Base-by-base conservation (phyloP, 2,113 vertebrate genomes). In the Lagopus muta region DNA sequence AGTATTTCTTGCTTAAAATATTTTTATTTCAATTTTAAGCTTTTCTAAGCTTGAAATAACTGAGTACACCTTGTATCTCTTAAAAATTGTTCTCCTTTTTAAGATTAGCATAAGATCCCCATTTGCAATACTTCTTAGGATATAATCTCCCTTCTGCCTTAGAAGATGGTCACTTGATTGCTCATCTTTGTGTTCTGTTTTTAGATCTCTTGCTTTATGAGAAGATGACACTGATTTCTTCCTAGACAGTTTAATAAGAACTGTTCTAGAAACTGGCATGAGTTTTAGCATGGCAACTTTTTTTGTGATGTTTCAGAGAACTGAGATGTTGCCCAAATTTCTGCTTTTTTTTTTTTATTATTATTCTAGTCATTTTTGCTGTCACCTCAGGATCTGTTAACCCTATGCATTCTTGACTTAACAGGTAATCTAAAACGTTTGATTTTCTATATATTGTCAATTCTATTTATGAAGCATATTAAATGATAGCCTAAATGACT, bases 151-250 rank as follows among this genome's bases (percentile, higher is more conserved):
- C 11, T 82, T 78, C 66, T 85, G 62, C 57, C 28, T 92, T 94
- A 60, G 27, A 71, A 75, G 13, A 21, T 83, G 42, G 22, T 85
- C 74, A 47, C 54, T 88, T 81, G 42, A 15, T 85, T 57, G 36
- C 71, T 93, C 71, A 61, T 3, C 34, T 93, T 83, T 85, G 5
- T 57, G 57, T 88, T 93, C n/a, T 81, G 3, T 90, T 93, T 86
- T 32, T 66, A 88, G 57, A 27, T 86, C 30, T 67, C 12, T 94
- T 80, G 36, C 28, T 50, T 57, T 90, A 11, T 55, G 54, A 16
- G 28, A 28, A 28, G 67, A 86, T 66, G 73, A 66, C 2, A 58
- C 47, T 92, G 45, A 43, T 80, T 28, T 30, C 43, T 87, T 95
- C 61, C 58, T 40, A 78, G 25, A 11, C 71, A 72, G 24, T 57